These are phyloP conservation scores for Urechis unicinctus DNA, from an alignment of 2,888 invertebrate species.

Conservation along the genomic window DNA sequence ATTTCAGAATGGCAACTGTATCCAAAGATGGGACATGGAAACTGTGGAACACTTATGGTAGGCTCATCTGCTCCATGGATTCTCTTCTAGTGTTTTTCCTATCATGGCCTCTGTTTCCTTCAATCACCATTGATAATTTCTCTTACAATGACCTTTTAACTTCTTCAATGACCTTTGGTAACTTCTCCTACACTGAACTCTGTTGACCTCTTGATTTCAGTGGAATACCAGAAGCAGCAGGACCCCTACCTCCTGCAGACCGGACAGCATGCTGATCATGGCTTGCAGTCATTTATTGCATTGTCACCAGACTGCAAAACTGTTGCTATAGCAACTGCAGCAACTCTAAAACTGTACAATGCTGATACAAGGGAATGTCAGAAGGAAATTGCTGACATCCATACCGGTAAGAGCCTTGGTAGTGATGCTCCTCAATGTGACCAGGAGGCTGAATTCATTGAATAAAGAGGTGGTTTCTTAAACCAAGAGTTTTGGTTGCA, in stretches of 20 bases:
- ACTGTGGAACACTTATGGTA: conserved; percentile 72
- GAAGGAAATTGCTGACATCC: conserved; percentile 63
- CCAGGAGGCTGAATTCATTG: too few relatives aligned
- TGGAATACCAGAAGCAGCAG: conserved; percentile 72
- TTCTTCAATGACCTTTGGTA: too few relatives aligned
- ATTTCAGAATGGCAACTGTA: conserved; percentile 67
- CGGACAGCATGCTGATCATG: conserved; percentile 55
- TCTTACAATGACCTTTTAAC: too few relatives aligned
- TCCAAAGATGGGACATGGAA: conserved; percentile 85
- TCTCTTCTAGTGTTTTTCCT: too few relatives aligned
- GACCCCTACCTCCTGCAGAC: conserved; percentile 67
- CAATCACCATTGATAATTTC: too few relatives aligned
- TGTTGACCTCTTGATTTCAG: conserved; percentile 51
- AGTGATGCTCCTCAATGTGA: background rate
- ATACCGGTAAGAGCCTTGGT: conserved; percentile 41
- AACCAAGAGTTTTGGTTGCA: too few relatives aligned
- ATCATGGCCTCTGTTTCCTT: too few relatives aligned
- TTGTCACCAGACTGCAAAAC: conserved; percentile 76
- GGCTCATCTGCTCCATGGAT: conserved; percentile 12
- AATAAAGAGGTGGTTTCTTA: too few relatives aligned
- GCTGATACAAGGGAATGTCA: conserved; percentile 63
- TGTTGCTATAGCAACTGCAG: conserved; percentile 64
- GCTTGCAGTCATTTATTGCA: conserved; percentile 56
- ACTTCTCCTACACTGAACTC: too few relatives aligned
- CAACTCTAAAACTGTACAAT: conserved; percentile 64